Conservation (phyloP, 2,888 invertebrate species). For the Heliconius aoede region DNA sequence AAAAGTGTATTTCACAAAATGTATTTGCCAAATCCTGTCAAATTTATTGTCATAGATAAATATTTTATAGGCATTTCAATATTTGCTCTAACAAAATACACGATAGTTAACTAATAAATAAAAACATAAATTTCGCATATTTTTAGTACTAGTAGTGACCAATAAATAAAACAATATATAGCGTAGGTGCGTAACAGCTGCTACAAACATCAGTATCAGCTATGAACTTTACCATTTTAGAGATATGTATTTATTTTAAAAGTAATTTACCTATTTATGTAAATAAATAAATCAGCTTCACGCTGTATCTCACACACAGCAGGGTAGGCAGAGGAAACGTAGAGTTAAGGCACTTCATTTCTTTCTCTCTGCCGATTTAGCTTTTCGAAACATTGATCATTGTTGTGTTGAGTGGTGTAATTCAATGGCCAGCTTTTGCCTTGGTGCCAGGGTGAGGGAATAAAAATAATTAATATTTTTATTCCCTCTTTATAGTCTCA, state of each 20-base stretch:
- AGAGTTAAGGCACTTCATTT: no score
- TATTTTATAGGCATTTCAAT: neutral
- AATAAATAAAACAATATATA: conserved; percentile 32
- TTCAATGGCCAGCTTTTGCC: no score
- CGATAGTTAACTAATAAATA: neutral
- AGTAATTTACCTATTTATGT: neutral
- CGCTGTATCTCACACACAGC: no score
- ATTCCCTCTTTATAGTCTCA: no score
- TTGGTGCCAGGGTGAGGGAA: no score
- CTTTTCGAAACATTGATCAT: no score
- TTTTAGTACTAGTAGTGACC: neutral
- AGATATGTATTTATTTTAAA: conserved; percentile 3
- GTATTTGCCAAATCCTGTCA: neutral
- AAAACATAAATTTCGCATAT: conserved; percentile 16
- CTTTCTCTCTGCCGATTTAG: no score
- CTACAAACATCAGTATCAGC: conserved; percentile 20
- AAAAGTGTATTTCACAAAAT: neutral
- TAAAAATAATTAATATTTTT: no score
- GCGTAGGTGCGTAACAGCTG: conserved; percentile 29
- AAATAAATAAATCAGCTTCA: no score
- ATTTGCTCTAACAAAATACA: conserved; percentile 6
- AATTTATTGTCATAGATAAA: neutral
- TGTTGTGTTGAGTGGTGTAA: no score
- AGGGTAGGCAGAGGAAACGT: no score
- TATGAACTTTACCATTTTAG: conserved; percentile 27